Base-by-base conservation (phyloP, 2,113 vertebrate species). In the Suncus etruscus region DNA sequence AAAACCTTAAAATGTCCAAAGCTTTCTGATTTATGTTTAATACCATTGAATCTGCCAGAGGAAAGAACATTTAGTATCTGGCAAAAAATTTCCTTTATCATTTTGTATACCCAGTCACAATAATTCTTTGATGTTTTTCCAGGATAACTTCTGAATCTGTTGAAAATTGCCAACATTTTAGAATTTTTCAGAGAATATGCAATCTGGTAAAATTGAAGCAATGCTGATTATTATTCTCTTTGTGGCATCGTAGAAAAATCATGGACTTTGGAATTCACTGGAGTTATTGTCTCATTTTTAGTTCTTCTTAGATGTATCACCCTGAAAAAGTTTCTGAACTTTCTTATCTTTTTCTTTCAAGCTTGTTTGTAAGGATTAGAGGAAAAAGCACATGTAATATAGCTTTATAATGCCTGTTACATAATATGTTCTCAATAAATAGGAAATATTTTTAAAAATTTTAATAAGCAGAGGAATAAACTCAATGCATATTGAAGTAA, bases 321-420 rank as follows among this genome's bases (percentile, higher is more conserved):
- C 5, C 70, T 81, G 29, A n/a, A 31, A 58, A 90, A 87, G 74
- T 80, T 79, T 11, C 32, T 80, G 15, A 14, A 79, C 20, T 92
- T 93, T 31, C 8, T 65, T 86, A 31, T 6, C 11, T 18, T 24
- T 83, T 92, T 83, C 31, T 93, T 89, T 65, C 78, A 65, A 82
- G 24, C 39, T 27, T 63, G 45, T 25, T 68, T 78, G 54, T 90
- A 12, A 88, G 66, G 58, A 31, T 82, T 68, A 82, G 61, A 83
- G 65, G 25, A 82, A 75, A 92, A 39, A 15, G 32, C 3, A 74
- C 11, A 4, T 82, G 54, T 4, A 75, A 75, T 68, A 68, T 4
- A 83, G 9, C 18, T 50, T 69, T 20, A 27, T 4, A 65, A 70
- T 76, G 9, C 5, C 29, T 78, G 58, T 39, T 16, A 82, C 6